phyloP scores from a whole-genome alignment of 1,140 invertebrate genomes.

The Aphaenogaster rudis region DNA sequence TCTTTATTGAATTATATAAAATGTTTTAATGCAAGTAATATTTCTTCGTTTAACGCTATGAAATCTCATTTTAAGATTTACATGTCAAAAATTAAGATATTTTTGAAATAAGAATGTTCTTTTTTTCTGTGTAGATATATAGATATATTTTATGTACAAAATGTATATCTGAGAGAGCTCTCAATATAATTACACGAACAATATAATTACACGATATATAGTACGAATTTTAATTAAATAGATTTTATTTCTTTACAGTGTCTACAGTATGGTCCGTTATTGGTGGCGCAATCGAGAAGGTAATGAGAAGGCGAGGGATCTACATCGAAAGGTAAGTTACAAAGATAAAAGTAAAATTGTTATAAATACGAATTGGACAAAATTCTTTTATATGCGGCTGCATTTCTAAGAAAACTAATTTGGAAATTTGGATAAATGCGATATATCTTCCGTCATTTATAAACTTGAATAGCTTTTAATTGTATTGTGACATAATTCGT shows the following conservation, averaged over 20 bases:
- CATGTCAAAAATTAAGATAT: too few species aligned
- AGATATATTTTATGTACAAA: conserved; percentile 2
- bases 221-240: not conserved
- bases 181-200: not conserved
- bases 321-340: not conserved
- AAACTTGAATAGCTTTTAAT: not conserved
- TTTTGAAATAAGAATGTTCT: too few species aligned
- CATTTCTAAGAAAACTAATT: conserved; percentile 1
- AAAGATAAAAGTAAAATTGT: not conserved
- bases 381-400: not conserved
- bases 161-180: not conserved
- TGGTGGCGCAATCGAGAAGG: not conserved
- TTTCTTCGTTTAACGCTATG: too few species aligned
- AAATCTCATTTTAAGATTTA: too few species aligned
- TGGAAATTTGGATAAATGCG: not conserved
- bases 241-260: not conserved
- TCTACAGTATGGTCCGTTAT: not conserved
- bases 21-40: too few species aligned
- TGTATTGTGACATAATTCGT: not conserved
- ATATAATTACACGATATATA: not conserved
- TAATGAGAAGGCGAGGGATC: not conserved
- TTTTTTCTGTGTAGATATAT: too few species aligned
- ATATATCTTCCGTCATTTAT: not conserved
- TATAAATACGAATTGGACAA: not conserved
- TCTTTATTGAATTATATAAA: too few species aligned